A percentile compares a stretch with the other conserved stretches of the same genome.
Evolutionary conservation across 2,113 vertebrate genomes (phyloP).

Genomic region (Peucedramus taeniatus): DNA sequence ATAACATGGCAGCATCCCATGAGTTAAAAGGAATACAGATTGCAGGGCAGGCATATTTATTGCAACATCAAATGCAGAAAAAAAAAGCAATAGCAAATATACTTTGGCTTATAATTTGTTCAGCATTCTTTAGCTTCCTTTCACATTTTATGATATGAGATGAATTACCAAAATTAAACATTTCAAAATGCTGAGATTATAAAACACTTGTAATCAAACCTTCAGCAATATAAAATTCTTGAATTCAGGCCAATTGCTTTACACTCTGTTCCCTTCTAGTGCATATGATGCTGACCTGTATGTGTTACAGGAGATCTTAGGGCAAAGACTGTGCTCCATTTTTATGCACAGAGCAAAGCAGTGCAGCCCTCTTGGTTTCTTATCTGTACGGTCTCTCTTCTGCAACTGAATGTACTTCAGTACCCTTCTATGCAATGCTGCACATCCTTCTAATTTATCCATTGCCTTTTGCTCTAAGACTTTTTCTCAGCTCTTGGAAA

Average conservation of each 20-base stretch:
- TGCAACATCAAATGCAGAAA: neutral
- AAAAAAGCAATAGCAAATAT: neutral
- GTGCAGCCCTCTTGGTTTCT: neutral
- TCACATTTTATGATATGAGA: neutral
- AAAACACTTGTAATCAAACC: neutral
- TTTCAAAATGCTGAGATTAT: slow-evolving; percentile 16
- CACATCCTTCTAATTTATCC: neutral
- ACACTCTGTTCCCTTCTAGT: neutral
- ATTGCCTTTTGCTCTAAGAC: neutral
- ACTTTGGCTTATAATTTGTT: neutral
- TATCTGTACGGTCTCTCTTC: neutral
- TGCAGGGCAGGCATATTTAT: neutral
- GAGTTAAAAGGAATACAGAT: neutral
- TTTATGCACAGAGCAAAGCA: neutral
- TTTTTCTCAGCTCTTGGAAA: neutral
- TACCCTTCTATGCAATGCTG: neutral
- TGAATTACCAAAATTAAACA: slow-evolving; percentile 5
- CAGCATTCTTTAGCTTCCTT: neutral
- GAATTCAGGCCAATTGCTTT: neutral
- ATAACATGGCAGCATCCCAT: neutral
- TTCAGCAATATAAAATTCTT: neutral
- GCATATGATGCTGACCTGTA: neutral
- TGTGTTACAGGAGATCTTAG: neutral
- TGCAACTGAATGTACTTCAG: neutral
- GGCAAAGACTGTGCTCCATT: neutral